Base-by-base conservation (phyloP, 1,140 invertebrate genomes). In the Drosophila erecta region DNA sequence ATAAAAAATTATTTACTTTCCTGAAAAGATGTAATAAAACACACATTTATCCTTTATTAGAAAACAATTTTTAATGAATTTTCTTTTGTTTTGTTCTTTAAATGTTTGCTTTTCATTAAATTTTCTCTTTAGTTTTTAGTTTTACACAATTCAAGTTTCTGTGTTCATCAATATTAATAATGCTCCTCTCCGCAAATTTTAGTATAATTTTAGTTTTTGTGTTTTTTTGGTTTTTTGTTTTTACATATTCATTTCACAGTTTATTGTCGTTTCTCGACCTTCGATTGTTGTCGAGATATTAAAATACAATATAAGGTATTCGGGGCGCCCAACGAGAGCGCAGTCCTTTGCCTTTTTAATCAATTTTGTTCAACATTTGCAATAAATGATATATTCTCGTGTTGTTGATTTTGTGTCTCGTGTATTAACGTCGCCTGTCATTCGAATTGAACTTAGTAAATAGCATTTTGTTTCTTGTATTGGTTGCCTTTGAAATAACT, bases 231-330 rank as follows among this genome's bases (percentile, higher is more conserved):
- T 38, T 38, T 59, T 67, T 74, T 78, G 58, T 79, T 85, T 86
- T 92, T 90, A 89, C 76, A 92, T 90, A 85, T 81, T 92, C 66
- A 72, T 85, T 91, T 92, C 91, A 92, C 91, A 92, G 91, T 92
- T 92, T 92, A 92, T 92, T 92, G 91, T 92, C 91, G 91, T 90
- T 92, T 92, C 91, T 92, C 91, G 91, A 92, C 91, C 58, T 79
- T 91, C 81, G 83, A 90, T 85, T 90, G 78, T 78, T 87, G 91
- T 91, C 91, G 91, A 92, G 91, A 92, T 90, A 92, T 90, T 91
- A 90, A 92, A 91, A 87, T 90, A 90, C 81, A 89, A 83, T 90
- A 90, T 65, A 76, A 66, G 71, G 72, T 85, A 71, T 60, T 75
- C 57, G 51, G 75, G 73, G 67, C 78, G 62, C 73, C 69, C 75